Percentiles rank a stretch among this genome's conserved stretches.
Conservation (phyloP, 1,140 invertebrate genomes). For the Calycopis cecrops region DNA sequence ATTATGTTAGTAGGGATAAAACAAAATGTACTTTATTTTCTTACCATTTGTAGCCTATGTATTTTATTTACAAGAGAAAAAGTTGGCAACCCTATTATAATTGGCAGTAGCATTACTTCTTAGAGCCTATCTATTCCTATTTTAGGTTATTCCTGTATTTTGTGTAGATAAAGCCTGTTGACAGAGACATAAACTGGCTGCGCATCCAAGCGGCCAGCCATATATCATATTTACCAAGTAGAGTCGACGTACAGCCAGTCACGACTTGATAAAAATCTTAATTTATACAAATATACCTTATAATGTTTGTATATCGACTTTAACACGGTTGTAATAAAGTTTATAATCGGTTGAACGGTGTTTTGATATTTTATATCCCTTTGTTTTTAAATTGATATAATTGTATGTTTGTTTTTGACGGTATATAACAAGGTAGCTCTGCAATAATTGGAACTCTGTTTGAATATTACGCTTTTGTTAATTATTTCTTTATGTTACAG, state of each 20-base stretch:
- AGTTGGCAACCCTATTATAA: too few species aligned
- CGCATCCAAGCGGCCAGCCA: background rate
- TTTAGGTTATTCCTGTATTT: conserved; percentile 3
- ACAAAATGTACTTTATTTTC: too few species aligned
- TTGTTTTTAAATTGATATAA: background rate
- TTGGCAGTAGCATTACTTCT: too few species aligned
- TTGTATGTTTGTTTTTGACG: too few species aligned
- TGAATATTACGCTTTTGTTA: too few species aligned
- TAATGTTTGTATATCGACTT: conserved; percentile 6
- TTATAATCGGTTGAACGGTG: background rate
- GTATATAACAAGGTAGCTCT: too few species aligned
- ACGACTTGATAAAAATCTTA: conserved; percentile 55
- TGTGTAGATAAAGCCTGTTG: conserved; percentile 2
- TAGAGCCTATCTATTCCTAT: too few species aligned
- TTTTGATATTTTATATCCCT: conserved; percentile 2
- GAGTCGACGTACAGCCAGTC: conserved; percentile 15
- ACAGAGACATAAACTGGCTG: conserved; percentile 10
- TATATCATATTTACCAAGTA: conserved; percentile 14
- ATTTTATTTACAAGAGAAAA: too few species aligned
- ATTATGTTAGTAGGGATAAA: too few species aligned
- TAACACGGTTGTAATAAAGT: background rate
- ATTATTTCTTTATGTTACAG: too few species aligned
- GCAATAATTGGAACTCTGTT: too few species aligned
- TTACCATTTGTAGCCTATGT: too few species aligned
- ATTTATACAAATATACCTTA: conserved; percentile 42